These are phyloP conservation scores for Benthosema pterotum DNA, from an alignment of 2,797 vertebrate genomes.

Conservation along the genomic window DNA sequence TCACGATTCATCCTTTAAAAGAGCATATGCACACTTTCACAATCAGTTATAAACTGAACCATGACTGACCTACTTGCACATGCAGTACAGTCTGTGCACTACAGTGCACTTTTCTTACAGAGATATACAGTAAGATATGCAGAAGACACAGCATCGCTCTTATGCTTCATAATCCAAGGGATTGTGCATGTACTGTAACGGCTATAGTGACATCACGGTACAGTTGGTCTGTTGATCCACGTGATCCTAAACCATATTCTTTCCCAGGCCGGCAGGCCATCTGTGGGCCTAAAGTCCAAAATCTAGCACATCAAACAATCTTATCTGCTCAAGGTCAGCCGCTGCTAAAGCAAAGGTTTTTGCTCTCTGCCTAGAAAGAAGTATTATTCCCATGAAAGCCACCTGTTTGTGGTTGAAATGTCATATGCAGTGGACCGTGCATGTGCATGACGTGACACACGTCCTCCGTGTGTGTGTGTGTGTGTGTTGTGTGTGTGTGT, in stretches of 20 bases:
- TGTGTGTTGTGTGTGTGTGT: constrained; percentile 12
- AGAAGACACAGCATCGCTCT: neutral
- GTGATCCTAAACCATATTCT: constrained; percentile 49
- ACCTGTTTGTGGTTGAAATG: constrained; percentile 48
- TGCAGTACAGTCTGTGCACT: no score
- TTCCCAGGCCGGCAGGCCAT: constrained; percentile 64
- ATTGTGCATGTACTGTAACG: constrained; percentile 5
- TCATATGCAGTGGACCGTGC: constrained; percentile 26
- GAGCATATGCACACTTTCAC: no score
- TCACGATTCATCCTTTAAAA: no score
- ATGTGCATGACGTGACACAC: neutral
- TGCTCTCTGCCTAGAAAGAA: constrained; percentile 78
- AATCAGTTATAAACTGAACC: no score
- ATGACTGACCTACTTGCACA: no score
- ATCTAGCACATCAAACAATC: constrained; percentile 72
- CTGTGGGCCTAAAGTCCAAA: constrained; percentile 67
- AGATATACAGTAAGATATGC: neutral
- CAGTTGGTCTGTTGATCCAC: constrained; percentile 57
- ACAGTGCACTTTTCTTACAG: neutral
- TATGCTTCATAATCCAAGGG: no score
- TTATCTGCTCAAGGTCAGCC: constrained; percentile 75
- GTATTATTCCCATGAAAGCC: constrained; percentile 64
- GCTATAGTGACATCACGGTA: constrained; percentile 47
- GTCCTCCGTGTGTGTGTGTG: constrained; percentile 15
- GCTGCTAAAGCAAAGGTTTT: constrained; percentile 74